Base-by-base conservation (phyloP, 2,113 vertebrate genomes). In the Thamnaconus septentrionalis region DNA sequence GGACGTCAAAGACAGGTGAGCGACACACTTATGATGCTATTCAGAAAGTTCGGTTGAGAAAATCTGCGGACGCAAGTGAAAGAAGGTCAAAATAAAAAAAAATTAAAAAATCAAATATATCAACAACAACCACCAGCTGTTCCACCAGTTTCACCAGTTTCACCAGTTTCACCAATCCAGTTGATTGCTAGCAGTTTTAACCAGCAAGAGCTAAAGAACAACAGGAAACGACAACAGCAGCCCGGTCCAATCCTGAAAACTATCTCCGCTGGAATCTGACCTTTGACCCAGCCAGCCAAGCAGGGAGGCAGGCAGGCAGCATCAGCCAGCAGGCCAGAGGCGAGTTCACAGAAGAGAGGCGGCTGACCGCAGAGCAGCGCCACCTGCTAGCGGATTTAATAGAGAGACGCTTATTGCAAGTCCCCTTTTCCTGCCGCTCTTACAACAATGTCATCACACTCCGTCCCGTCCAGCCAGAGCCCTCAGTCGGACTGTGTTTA, bases 361-460 rank as follows among this genome's bases (percentile, higher is more conserved):
- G 62, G 49, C 66, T 72, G 66, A 75, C 71, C 75, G 60, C 64
- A 64, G 73, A 78, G 71, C 64, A 62, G 64, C 64, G 65, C 50
- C 52, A 42, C 67, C 84, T 65, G 69, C 74, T 55, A 65, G 72
- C 44, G 56, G 61, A 69, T 81, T 62, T 68, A 84, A 80, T 73
- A 72, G 76, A 77, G 71, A 71, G 71, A 47, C 57, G 18, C 18
- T 31, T 31, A 31, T 55, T 67, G 69, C 5, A 5, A 79, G 61
- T 70, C 80, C 53, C 65, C 58, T 41, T 64, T 83, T n/a, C n/a
- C n/a, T n/a, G n/a, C n/a, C n/a, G n/a, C 62, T 4, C 56, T 41
- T 44, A 41, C 49, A 79, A 85, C 78, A 87, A 85, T 83, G 80
- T 83, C 83, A 87, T 89, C 81, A 71, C 83, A 84, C 85, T 80